Conservation (phyloP, 2,888 invertebrate species). For the Cryptophagus acutangulus region DNA sequence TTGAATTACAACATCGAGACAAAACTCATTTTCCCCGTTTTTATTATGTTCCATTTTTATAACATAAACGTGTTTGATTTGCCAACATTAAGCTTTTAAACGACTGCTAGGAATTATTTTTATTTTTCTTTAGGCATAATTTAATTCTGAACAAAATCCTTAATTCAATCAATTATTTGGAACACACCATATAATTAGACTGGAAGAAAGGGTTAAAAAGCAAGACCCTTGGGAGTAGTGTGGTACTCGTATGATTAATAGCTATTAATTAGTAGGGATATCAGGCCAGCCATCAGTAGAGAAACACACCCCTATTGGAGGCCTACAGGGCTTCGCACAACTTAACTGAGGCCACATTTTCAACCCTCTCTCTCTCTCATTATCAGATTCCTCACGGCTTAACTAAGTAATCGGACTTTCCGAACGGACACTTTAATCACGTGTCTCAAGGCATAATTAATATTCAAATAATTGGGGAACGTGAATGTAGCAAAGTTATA, state of each 20-base stretch:
- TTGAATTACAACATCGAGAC: too few species aligned
- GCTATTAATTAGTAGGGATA: conserved; percentile 14
- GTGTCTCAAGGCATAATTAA: conserved; percentile 13
- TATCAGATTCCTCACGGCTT: conserved; percentile 2
- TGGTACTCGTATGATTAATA: conserved; percentile 14
- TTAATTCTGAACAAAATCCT: too few species aligned
- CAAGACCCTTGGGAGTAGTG: not conserved
- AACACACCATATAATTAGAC: too few species aligned
- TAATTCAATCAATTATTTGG: too few species aligned
- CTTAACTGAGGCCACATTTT: not conserved
- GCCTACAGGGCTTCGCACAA: conserved; percentile 7
- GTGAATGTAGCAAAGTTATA: too few species aligned
- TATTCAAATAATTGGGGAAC: conserved; percentile 1
- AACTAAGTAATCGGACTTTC: conserved; percentile 13
- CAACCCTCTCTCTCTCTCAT: not conserved
- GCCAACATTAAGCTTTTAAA: too few species aligned
- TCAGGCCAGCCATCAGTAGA: conserved; percentile 1
- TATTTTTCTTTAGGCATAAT: too few species aligned
- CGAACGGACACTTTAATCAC: conserved; percentile 17
- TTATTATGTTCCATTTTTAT: too few species aligned
- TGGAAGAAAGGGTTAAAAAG: not conserved
- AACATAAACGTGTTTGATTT: too few species aligned
- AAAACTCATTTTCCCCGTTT: too few species aligned
- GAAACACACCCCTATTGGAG: not conserved
- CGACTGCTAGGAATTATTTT: too few species aligned